Evolutionary conservation across 2,113 vertebrate species (phyloP).

Genomic region (Amblyopsis rosae): DNA sequence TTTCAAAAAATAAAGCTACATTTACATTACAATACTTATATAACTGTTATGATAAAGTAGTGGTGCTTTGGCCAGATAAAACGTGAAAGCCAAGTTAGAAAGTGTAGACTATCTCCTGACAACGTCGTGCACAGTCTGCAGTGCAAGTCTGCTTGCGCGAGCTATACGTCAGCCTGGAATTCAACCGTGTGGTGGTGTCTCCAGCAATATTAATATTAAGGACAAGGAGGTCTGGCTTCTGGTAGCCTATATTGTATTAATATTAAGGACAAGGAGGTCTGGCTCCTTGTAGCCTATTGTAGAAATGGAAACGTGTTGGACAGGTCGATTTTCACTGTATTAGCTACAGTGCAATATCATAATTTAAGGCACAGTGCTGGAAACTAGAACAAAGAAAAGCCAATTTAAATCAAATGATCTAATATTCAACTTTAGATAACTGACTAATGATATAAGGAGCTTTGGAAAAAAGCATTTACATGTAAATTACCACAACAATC

Average conservation of each 20-base stretch:
- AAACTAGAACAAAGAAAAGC: too few species aligned
- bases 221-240: slow-evolving; percentile 2
- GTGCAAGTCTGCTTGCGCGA: slow-evolving; percentile 40
- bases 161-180: slow-evolving; percentile 46
- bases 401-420: too few species aligned
- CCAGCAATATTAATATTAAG: background rate
- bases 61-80: slow-evolving; percentile 10
- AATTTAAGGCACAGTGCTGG: too few species aligned
- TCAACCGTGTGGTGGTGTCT: slow-evolving; percentile 8
- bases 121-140: slow-evolving; percentile 12
- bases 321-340: too few species aligned
- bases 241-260: background rate
- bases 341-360: too few species aligned
- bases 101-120: background rate
- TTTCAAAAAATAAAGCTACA: background rate
- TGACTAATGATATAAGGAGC: too few species aligned
- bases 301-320: background rate
- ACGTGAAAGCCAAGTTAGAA: slow-evolving; percentile 10
- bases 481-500: too few species aligned
- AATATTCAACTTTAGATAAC: too few species aligned
- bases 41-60: background rate
- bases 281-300: background rate
- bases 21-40: background rate
- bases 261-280: too few species aligned
- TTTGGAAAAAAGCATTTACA: too few species aligned